Evolutionary conservation across 2,888 invertebrate species (phyloP), one percentile per base, ranked within the genome.

Genomic region (Augiades crinisus): DNA sequence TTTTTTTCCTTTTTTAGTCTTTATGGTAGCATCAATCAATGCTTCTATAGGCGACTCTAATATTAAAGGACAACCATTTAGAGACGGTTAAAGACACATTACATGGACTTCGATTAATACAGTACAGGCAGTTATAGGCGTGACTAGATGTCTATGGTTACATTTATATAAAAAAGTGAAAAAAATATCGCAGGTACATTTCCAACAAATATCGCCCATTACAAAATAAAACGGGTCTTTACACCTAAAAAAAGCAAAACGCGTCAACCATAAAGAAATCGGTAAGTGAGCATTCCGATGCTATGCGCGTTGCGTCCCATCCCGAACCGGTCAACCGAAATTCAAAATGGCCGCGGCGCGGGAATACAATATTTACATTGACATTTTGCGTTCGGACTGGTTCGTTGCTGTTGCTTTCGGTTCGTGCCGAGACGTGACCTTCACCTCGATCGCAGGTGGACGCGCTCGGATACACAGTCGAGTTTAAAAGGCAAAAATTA

Each of bases 381-480:
- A 81, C 77, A 80, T 86, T 81, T 79, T 55, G 75, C 76, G 75
- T 74, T 68, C 69, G 62, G 54, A 54, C 60, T 61, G 60, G 58
- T 62, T 61, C 59, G 60, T 64, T 70, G 60, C 53, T 53, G 37
- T 60, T 59, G 59, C 60, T 64, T 75, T 67, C 61, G 59, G 64
- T 66, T 78, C 72, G 75, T 68, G 72, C 66, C 53, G 58, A 54
- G 66, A 68, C 61, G 70, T 78, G 83, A 85, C 88, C 88, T 88
- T 88, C 83, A 88, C 88, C 88, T 82, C 81, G 68, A 79, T 84
- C 70, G 68, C 79, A 81, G 84, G 81, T 81, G 81, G 78, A 78
- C 77, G 78, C 70, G 76, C 75, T 67, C 64, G 63, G 63, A 36
- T 49, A 41, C 65, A 68, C 72, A 65, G 67, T 64, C 69, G 65